phyloP scores from a whole-genome alignment of 2,888 invertebrate species.

The Cheilosia urbana region DNA sequence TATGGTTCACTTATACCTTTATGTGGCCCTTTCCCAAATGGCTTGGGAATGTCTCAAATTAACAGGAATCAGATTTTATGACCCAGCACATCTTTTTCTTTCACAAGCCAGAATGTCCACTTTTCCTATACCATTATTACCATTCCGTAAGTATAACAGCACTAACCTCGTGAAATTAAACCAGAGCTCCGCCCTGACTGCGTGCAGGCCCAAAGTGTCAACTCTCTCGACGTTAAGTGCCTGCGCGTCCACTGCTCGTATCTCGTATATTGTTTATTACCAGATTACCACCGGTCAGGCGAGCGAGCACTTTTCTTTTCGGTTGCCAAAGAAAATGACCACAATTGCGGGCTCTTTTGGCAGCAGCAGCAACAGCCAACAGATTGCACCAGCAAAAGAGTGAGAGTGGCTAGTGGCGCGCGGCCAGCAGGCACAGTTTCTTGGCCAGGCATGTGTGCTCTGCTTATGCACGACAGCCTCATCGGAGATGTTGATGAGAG shows the following conservation, averaged over 20 bases:
- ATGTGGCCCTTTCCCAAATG: neutral
- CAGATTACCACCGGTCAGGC: neutral
- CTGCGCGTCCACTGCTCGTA: slow-evolving; percentile 18
- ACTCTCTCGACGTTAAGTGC: slow-evolving; percentile 60
- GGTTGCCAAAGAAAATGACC: slow-evolving; percentile 60
- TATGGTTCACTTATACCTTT: neutral
- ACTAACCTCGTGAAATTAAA: slow-evolving; percentile 40
- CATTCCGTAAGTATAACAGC: slow-evolving; percentile 34
- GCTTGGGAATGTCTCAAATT: slow-evolving; percentile 18
- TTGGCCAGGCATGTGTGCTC: slow-evolving; percentile 55
- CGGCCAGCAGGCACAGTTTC: slow-evolving; percentile 24
- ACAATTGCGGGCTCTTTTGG: slow-evolving; percentile 41
- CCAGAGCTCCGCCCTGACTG: slow-evolving; percentile 73
- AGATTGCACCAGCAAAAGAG: slow-evolving; percentile 46
- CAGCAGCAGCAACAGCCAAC: neutral
- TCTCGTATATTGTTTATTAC: slow-evolving; percentile 31
- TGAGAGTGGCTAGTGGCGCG: slow-evolving; percentile 42
- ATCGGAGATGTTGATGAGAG: slow-evolving; percentile 23
- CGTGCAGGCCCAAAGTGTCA: slow-evolving; percentile 49
- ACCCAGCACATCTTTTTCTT: slow-evolving; percentile 15
- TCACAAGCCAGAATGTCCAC: slow-evolving; percentile 48
- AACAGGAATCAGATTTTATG: slow-evolving; percentile 23
- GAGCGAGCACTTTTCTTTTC: slow-evolving; percentile 59
- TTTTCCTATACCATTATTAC: slow-evolving; percentile 30
- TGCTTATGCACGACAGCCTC: slow-evolving; percentile 28